Conservation (phyloP, 1,140 invertebrate species). For the Bombus vancouverensis region DNA sequence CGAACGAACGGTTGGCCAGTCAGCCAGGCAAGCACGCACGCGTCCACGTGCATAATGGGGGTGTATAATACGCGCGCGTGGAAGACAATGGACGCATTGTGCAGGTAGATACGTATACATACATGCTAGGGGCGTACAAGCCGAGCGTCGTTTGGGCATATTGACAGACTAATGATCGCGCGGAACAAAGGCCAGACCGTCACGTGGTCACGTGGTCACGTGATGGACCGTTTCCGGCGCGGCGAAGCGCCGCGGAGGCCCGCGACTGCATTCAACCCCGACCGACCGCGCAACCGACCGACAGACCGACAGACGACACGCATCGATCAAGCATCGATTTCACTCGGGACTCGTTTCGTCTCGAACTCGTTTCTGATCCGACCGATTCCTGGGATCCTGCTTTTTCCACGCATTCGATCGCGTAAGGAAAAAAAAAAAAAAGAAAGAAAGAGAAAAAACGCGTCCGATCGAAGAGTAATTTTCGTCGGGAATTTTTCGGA, state of each 20-base stretch:
- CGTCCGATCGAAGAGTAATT: background rate
- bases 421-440: too few relatives aligned
- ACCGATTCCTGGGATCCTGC: too few relatives aligned
- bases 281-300: conserved; percentile 61
- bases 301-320: conserved; percentile 32
- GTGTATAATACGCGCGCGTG: conserved; percentile 78
- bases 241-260: conserved; percentile 71
- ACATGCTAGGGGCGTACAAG: conserved; percentile 66
- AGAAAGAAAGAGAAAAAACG: background rate
- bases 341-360: too few relatives aligned
- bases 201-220: conserved; percentile 80
- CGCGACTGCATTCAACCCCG: conserved; percentile 73
- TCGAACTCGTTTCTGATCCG: too few relatives aligned
- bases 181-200: conserved; percentile 81
- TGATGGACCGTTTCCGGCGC: conserved; percentile 82
- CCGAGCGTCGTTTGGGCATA: conserved; percentile 81
- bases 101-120: conserved; percentile 75
- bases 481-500: background rate
- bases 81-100: conserved; percentile 82
- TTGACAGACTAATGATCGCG: conserved; percentile 82
- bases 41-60: conserved; percentile 78
- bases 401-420: too few relatives aligned
- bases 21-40: conserved; percentile 65
- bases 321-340: conserved; percentile 31
- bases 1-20: conserved; percentile 7